Evolutionary conservation across 2,797 vertebrate species (phyloP), one percentile per base, ranked within the genome.

Genomic region (Threskiornis aethiopicus): DNA sequence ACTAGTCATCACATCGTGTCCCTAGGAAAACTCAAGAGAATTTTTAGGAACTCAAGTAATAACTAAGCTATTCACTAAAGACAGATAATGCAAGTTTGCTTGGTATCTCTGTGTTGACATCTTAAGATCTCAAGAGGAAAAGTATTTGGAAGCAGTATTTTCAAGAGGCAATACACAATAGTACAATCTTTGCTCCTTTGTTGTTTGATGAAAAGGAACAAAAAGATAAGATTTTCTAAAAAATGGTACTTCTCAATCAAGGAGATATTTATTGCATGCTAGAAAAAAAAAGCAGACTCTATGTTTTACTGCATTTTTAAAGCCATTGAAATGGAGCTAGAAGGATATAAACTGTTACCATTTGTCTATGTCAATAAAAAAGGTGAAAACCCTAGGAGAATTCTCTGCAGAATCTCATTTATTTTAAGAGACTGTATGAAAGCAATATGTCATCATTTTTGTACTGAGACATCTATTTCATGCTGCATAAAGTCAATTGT

Each of bases 361-460:
- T 78, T 81, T 81, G 26, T 87, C 94, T 93, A 83, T 35, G 6
- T 2, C 62, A 81, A 42, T 57, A 92, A 71, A 92, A 78, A 87
- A 25, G 5, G 19, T 91, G 54, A 65, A 87, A 94, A 44, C 49
- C 42, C 31, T 90, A 16, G 29, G 49, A 78, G 49, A 94, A 94
- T 86, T 86, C 54, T 78, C 57, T 57, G 28, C 44, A 90, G 54
- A 83, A 52, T 75, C 37, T 77, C 13, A 55, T 69, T 90, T 33
- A 83, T 86, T 91, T 94, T 84, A 85, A 69, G 18, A 96, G 42
- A 69, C 26, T 84, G 31, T 64, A 65, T 88, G 71, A 92, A 93
- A 90, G 31, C 28, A 52, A 49, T 91, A 84, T 91, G 55, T 86
- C 73, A 90, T 72, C 6, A 78, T 88, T 92, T 95, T 72, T 84